phyloP scores from a whole-genome alignment of 2,113 vertebrate species.

The Leptobrachium ailaonicum region DNA sequence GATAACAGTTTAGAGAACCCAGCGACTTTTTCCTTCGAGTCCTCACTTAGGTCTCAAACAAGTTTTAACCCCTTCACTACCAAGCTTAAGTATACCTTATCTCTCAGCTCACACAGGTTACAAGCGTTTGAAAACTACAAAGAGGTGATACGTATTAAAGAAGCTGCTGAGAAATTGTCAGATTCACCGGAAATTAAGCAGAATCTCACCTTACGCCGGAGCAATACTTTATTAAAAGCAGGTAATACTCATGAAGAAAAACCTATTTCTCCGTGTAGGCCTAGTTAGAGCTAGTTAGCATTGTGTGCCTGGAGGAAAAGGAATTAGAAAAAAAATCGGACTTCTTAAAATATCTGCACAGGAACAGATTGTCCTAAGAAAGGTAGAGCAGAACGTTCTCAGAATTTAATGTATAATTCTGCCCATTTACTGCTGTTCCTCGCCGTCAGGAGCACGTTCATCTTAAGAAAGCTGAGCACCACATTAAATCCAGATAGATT shows the following conservation, averaged over 20 bases:
- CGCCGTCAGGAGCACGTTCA: constrained; percentile 21
- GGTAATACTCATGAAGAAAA: constrained; percentile 39
- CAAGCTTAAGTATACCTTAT: too few relatives aligned
- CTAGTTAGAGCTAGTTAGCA: not conserved
- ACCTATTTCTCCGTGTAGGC: too few relatives aligned
- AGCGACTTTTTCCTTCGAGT: too few relatives aligned
- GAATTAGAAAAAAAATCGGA: not conserved
- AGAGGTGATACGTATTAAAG: constrained; percentile 57
- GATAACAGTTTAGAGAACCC: too few relatives aligned
- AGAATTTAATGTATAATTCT: not conserved
- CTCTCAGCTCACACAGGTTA: constrained; percentile 54
- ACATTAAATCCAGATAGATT: not conserved
- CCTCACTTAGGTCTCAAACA: too few relatives aligned
- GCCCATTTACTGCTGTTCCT: not conserved
- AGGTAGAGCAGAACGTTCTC: constrained; percentile 5
- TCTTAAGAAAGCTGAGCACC: constrained; percentile 14
- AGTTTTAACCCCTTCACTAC: too few relatives aligned
- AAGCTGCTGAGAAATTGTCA: constrained; percentile 24
- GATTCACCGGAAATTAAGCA: constrained; percentile 34
- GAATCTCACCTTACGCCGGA: constrained; percentile 49
- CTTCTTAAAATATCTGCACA: not conserved
- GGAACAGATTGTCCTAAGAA: constrained; percentile 31
- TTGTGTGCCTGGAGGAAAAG: not conserved
- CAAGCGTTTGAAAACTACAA: constrained; percentile 52
- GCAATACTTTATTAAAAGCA: constrained; percentile 55